phyloP scores from a whole-genome alignment of 2,113 vertebrate species.

The Piaya cayana region DNA sequence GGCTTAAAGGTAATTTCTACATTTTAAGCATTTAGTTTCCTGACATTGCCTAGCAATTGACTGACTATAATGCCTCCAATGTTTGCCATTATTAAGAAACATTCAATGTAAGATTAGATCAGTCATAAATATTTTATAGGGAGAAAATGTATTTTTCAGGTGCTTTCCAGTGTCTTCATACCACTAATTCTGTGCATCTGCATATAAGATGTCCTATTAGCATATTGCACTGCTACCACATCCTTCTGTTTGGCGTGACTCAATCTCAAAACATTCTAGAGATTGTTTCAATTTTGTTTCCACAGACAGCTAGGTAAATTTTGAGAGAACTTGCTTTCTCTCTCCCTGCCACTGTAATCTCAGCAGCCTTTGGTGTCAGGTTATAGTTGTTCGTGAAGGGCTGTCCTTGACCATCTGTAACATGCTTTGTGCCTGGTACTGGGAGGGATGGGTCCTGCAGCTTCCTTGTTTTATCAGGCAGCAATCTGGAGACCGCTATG shows the following conservation, averaged over 20 bases:
- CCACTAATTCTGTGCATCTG: conserved; percentile 1
- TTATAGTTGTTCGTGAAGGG: neutral
- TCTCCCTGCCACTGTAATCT: neutral
- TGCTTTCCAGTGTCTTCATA: conserved; percentile 2
- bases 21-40: conserved; percentile 43
- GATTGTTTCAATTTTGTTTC: neutral
- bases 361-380: neutral
- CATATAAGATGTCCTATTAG: conserved; percentile 1
- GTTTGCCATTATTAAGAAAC: conserved; percentile 46
- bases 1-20: conserved; percentile 49
- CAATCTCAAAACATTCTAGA: neutral
- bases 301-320: neutral
- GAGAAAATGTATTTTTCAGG: conserved; percentile 15
- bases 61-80: neutral
- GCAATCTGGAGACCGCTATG: neutral
- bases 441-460: neutral
- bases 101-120: conserved; percentile 19
- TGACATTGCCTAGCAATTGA: conserved; percentile 12
- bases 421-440: neutral
- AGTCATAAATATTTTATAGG: conserved; percentile 50
- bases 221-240: neutral
- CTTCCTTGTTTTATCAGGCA: neutral
- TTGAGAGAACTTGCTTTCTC: neutral
- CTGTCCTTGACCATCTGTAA: fast-evolving
- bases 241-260: conserved; percentile 8